Base-by-base conservation (phyloP, 1,140 invertebrate species). In the Drosophila pandora region DNA sequence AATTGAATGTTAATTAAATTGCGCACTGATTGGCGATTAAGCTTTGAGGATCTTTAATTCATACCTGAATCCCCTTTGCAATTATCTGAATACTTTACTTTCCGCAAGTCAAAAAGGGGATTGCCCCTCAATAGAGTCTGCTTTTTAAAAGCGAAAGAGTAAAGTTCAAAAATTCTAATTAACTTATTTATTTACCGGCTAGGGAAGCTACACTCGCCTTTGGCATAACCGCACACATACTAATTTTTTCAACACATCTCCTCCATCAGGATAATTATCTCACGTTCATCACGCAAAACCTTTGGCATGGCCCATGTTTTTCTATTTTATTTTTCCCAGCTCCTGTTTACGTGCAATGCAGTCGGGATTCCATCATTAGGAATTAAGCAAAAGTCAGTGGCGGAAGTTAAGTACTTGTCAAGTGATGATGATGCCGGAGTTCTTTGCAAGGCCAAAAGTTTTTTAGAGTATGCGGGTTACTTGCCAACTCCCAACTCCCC, bases 301-400 rank as follows among this genome's bases (percentile, higher is more conserved):
- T 57, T 47, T 48, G 63, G 49, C 61, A 13, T 54, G 13, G n/a
- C 23, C 41, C 41, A 43, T 49, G 59, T 21, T 32, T 32, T 12
- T 21, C 17, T 17, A 17, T 21, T 32, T 47, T 55, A 54, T 50
- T 60, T 23, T 12, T 22, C 23, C 21, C 32, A 4, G 21, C 28
- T 48, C n/a, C 61, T 53, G 39, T 74, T 76, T 76, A 59, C 55
- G 50, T 76, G 52, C 75, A 55, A 70, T 57, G 58, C 75, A 70
- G 65, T 64, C 22, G 71, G 48, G 52, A 63, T 79, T 76, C 43
- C 70, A 76, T 83, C 58, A 71, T 71, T 76, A 78, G 62, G 62
- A 79, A 70, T 75, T 77, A 77, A 76, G 75, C 43, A 70, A 68
- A 83, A 75, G 70, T 83, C 58, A 70, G 69, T 83, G 60, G 67